These are phyloP conservation scores for Oreochromis niloticus DNA, from an alignment of 2,113 vertebrate species.

Conservation along the genomic window DNA sequence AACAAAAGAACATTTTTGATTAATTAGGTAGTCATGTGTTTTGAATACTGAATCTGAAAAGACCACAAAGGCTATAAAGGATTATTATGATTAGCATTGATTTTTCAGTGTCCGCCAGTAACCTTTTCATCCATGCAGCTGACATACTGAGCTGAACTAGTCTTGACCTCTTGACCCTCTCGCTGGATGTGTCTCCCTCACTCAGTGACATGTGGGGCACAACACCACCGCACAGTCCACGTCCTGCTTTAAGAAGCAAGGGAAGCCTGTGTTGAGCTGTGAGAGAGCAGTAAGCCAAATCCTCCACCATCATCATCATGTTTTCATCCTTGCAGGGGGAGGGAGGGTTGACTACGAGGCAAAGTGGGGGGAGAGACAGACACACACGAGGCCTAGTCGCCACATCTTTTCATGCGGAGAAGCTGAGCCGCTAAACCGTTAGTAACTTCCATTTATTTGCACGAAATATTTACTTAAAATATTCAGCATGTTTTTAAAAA, in stretches of 20 bases:
- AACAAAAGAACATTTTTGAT: neutral
- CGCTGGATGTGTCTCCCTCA: slow-evolving; percentile 12
- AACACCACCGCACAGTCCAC: neutral
- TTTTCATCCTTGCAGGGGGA: slow-evolving; percentile 60
- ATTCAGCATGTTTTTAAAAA: rapidly evolving
- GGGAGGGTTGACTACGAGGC: slow-evolving; percentile 57
- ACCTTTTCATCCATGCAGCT: neutral
- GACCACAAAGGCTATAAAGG: neutral
- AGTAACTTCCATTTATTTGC: slow-evolving; percentile 36
- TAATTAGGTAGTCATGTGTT: neutral
- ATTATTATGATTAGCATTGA: neutral
- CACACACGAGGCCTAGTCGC: slow-evolving; percentile 53
- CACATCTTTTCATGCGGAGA: slow-evolving; percentile 68
- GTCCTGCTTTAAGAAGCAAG: neutral
- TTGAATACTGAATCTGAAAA: neutral
- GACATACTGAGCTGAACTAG: slow-evolving; percentile 33
- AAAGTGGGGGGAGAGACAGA: slow-evolving; percentile 37
- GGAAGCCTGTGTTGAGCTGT: neutral
- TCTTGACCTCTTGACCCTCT: slow-evolving; percentile 59
- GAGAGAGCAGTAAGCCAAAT: slow-evolving; percentile 26
- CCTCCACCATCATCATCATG: slow-evolving; percentile 44
- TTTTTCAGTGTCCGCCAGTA: neutral
- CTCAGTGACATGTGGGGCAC: slow-evolving; percentile 1
- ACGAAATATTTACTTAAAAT: neutral
- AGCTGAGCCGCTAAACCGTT: slow-evolving; percentile 55